phyloP scores from a whole-genome alignment of 2,888 invertebrate genomes.

The Disparrhopalites patrizii region DNA sequence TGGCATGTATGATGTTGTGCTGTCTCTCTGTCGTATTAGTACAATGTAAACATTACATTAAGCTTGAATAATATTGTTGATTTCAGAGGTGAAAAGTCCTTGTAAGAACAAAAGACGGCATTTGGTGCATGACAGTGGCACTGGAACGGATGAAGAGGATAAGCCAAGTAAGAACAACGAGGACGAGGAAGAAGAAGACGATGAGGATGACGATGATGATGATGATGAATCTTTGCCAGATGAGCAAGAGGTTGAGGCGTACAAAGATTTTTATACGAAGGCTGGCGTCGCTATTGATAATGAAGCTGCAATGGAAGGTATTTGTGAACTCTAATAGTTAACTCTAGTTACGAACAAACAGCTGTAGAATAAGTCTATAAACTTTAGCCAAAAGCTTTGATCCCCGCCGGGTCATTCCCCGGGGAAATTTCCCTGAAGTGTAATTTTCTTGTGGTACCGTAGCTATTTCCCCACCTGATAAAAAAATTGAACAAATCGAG shows the following conservation, averaged over 20 bases:
- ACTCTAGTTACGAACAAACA: neutral
- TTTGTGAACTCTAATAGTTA: neutral
- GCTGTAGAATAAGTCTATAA: no score
- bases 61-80: neutral
- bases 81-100: constrained; percentile 1
- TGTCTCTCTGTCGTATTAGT: neutral
- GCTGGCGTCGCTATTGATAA: constrained; percentile 52
- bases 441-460: no score
- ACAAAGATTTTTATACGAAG: constrained; percentile 75
- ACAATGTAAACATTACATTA: neutral
- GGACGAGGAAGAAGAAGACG: constrained; percentile 19
- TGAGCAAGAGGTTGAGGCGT: constrained; percentile 67
- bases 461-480: no score
- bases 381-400: neutral
- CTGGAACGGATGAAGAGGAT: constrained; percentile 14
- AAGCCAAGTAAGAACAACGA: neutral
- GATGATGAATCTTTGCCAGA: constrained; percentile 59
- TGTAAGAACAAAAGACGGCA: constrained; percentile 26
- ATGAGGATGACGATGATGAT: constrained; percentile 29
- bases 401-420: neutral
- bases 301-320: constrained; percentile 19
- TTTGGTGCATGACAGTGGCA: constrained; percentile 28
- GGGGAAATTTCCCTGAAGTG: no score
- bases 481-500: no score
- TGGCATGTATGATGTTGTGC: no score